A percentile compares a stretch with the other conserved stretches of the same genome.
phyloP scores from a whole-genome alignment of 1,140 invertebrate species.

The Aphelinus certus region DNA sequence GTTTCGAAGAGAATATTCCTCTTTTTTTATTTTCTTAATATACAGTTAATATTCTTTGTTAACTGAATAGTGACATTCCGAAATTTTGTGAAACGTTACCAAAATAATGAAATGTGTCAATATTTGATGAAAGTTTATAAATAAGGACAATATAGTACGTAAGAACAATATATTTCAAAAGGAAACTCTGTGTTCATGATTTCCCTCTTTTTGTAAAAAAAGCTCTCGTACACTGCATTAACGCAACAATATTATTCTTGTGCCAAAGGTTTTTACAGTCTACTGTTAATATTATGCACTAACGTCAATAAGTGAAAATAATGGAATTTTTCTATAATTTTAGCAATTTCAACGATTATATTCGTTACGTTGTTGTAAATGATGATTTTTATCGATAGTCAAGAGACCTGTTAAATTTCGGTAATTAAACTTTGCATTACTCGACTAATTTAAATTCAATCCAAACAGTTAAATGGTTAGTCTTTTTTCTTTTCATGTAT shows the following conservation, averaged over 20 bases:
- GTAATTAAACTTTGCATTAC: background rate
- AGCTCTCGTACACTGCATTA: background rate
- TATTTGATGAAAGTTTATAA: constrained; percentile 12
- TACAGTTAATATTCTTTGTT: too few relatives aligned
- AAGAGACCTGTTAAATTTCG: too few relatives aligned
- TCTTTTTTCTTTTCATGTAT: background rate
- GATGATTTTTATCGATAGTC: too few relatives aligned
- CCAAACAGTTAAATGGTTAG: background rate
- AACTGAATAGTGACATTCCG: too few relatives aligned
- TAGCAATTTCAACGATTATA: too few relatives aligned
- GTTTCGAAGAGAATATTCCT: too few relatives aligned
- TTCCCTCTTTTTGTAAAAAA: background rate
- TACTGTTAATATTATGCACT: too few relatives aligned
- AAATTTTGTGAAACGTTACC: background rate
- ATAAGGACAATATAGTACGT: constrained; percentile 17
- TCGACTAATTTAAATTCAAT: background rate
- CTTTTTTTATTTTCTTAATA: too few relatives aligned
- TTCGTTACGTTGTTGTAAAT: too few relatives aligned
- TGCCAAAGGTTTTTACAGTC: constrained; percentile 25
- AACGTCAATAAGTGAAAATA: too few relatives aligned
- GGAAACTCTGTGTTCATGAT: constrained; percentile 4
- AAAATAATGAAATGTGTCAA: constrained; percentile 6
- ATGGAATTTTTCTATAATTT: too few relatives aligned
- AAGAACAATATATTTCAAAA: background rate
- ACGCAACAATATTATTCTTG: constrained; percentile 14